Conservation (phyloP, 2,888 invertebrate genomes). For the Hyles lineata region DNA sequence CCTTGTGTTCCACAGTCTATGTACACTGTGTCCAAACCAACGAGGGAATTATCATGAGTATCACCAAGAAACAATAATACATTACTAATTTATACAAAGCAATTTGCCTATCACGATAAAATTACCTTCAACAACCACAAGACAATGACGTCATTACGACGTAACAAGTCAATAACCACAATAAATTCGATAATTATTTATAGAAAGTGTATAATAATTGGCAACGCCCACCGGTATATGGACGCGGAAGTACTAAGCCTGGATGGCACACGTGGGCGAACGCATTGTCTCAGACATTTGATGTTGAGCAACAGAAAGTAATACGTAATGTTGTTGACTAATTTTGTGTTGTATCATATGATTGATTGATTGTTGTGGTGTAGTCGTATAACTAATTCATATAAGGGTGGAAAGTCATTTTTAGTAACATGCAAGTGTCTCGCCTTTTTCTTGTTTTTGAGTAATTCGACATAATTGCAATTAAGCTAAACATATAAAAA, state of each 20-base stretch:
- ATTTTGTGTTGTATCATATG: constrained; percentile 28
- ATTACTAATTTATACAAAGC: too few species aligned
- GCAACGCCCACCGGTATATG: constrained; percentile 71
- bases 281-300: constrained; percentile 24
- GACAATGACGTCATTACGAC: constrained; percentile 46
- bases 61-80: too few species aligned
- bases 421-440: too few species aligned
- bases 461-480: neutral
- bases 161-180: constrained; percentile 42
- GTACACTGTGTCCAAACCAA: too few species aligned
- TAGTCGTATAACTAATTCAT: neutral
- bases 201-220: constrained; percentile 79
- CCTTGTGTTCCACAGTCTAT: too few species aligned
- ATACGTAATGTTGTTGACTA: constrained; percentile 39
- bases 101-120: neutral
- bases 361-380: constrained; percentile 25
- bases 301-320: constrained; percentile 35
- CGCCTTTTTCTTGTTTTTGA: too few species aligned
- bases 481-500: too few species aligned
- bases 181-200: constrained; percentile 65
- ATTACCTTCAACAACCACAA: neutral
- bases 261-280: constrained; percentile 59
- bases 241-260: constrained; percentile 63
- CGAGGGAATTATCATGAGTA: too few species aligned
- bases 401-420: too few species aligned